Percentiles rank a stretch among this genome's conserved stretches.
Conservation (phyloP, 1,140 invertebrate species). For the Zaprionus capensis region DNA sequence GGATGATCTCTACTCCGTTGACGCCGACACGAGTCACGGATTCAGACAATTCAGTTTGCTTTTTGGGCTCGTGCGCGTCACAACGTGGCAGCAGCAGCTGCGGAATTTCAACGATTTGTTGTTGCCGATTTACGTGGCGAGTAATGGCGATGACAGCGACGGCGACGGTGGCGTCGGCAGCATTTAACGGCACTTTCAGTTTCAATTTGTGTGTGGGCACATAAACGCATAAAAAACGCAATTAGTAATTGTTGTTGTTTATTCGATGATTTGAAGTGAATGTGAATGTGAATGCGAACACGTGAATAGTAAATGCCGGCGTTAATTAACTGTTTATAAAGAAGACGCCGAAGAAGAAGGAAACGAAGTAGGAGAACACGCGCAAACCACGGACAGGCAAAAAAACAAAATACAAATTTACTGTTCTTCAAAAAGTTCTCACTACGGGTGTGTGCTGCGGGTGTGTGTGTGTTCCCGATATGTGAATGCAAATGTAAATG, state of each 20-base stretch:
- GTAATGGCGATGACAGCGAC: background rate
- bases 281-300: constrained; percentile 30
- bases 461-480: constrained; percentile 24
- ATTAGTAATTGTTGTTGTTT: constrained; percentile 4
- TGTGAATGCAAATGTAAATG: constrained; percentile 29
- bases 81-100: constrained; percentile 44
- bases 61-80: constrained; percentile 61
- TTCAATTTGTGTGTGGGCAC: constrained; percentile 18
- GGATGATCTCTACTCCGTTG: constrained; percentile 45
- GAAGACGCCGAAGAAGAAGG: constrained; percentile 15
- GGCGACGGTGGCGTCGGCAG: constrained; percentile 6
- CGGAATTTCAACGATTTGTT: background rate
- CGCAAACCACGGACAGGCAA: constrained; percentile 1
- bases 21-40: constrained; percentile 31
- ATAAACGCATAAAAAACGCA: constrained; percentile 21
- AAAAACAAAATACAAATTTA: background rate
- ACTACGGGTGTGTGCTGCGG: constrained; percentile 13
- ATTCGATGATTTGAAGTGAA: constrained; percentile 40
- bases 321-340: constrained; percentile 53
- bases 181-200: constrained; percentile 14
- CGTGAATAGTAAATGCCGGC: constrained; percentile 55
- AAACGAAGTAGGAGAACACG: background rate
- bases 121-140: constrained; percentile 1
- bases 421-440: background rate
- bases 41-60: constrained; percentile 59